phyloP scores from a whole-genome alignment of 1,140 invertebrate genomes.

The Scaptomyza hsui region DNA sequence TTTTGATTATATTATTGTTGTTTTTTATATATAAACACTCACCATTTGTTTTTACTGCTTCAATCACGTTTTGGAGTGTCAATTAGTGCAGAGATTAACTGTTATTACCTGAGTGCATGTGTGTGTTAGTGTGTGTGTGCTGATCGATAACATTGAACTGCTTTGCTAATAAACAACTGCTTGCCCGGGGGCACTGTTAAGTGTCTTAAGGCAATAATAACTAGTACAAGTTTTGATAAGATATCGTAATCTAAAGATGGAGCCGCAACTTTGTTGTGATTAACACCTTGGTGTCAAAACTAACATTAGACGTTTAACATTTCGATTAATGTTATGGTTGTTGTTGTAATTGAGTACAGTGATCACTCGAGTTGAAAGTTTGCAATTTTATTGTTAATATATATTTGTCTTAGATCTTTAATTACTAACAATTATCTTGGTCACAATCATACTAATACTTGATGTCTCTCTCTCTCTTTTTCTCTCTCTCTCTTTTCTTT shows the following conservation, averaged over 20 bases:
- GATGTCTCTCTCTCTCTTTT: constrained; percentile 16
- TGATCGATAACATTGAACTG: constrained; percentile 21
- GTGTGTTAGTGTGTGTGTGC: neutral
- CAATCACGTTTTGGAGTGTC: neutral
- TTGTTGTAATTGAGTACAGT: neutral
- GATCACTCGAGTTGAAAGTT: neutral
- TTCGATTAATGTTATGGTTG: too few species aligned
- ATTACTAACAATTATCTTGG: neutral
- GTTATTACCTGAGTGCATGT: neutral
- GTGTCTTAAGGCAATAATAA: constrained; percentile 3
- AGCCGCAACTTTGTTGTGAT: neutral
- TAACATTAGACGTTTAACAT: neutral
- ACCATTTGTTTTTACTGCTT: constrained; percentile 7
- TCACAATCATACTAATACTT: constrained; percentile 5
- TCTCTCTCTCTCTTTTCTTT: neutral
- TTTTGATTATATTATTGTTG: constrained; percentile 4
- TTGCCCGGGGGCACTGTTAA: neutral
- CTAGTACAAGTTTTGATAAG: constrained; percentile 1
- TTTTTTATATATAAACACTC: neutral
- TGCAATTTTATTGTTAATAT: too few species aligned
- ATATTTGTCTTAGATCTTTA: too few species aligned
- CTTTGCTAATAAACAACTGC: constrained; percentile 1
- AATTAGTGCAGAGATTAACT: neutral
- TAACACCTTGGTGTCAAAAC: constrained; percentile 4
- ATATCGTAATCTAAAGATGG: constrained; percentile 19